Base-by-base conservation (phyloP, 2,797 vertebrate species). In the Cirrhinus molitorella region DNA sequence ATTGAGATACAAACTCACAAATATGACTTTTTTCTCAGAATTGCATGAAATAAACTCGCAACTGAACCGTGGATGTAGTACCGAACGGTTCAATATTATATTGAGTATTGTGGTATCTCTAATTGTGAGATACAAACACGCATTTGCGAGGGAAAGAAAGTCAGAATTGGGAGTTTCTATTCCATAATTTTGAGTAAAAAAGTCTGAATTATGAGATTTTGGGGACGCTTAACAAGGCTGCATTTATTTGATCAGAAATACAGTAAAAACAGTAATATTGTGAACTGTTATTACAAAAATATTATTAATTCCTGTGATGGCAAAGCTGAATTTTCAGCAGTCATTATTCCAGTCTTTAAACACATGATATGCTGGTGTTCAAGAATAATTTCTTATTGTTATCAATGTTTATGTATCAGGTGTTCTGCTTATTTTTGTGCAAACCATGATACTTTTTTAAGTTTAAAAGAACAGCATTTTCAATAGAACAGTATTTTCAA, bases 181-280 rank as follows among this genome's bases (percentile, higher is more conserved):
- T 4, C 4, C 31, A 34, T 4, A 34, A 34, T 34, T 34, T 34
- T 34, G 31, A 34, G 31, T 2, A 34, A 34, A 34, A 34, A 34
- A 34, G 31, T 34, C 31, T 2, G 31, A 34, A 34, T 34, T 34
- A 4, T 4, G 4, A 34, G 31, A 34, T 28, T 72, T 51, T 53
- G 47, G 5, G 71, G 28, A 21, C 7, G 1, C 25, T 51, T 8
- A 49, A 9, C 70, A 34, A 51, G 19, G 3, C 71, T 14, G 5
- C 47, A 73, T 53, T 14, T 73, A 73, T 73, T 53, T 73, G 11
- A 73, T 53, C 10, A 34, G 13, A 72, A 72, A 31, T 72, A 31
- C 23, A 49, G 71, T 34, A 51, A 74, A 55, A 16, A 74, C 13
- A 31, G 28, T 40, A 9, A 53, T n/a, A 12, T n/a, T 74, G 31